Percentiles rank a stretch among this genome's conserved stretches.
These are phyloP conservation scores for Alviniconcha strummeri DNA, from an alignment of 2,888 invertebrate species.

Conservation along the genomic window DNA sequence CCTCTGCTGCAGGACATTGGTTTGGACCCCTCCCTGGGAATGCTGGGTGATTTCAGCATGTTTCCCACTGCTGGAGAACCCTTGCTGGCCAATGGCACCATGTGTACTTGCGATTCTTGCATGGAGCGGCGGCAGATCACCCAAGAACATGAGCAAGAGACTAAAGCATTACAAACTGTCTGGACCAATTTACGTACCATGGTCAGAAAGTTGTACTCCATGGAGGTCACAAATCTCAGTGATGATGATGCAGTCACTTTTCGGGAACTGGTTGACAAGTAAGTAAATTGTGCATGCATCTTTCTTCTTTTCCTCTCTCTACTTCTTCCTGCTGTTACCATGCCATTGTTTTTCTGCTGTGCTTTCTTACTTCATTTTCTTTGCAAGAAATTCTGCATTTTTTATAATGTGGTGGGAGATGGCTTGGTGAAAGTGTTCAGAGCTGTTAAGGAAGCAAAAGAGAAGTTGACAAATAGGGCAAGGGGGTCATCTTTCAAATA, in stretches of 20 bases:
- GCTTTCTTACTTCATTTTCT: too few relatives aligned
- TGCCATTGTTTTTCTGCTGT: too few relatives aligned
- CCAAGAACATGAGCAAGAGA: conserved; percentile 73
- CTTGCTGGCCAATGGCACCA: conserved; percentile 52
- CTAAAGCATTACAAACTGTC: conserved; percentile 74
- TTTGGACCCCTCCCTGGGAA: conserved; percentile 49
- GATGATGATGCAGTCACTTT: conserved; percentile 59
- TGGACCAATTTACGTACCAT: conserved; percentile 76
- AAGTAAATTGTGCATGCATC: background rate
- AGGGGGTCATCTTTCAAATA: too few relatives aligned
- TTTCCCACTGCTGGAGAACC: conserved; percentile 54
- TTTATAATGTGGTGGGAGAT: too few relatives aligned
- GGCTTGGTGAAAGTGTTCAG: too few relatives aligned
- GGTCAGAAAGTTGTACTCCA: conserved; percentile 68
- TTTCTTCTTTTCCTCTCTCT: background rate
- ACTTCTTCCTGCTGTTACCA: too few relatives aligned
- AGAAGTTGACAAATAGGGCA: too few relatives aligned
- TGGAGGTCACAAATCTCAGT: conserved; percentile 41
- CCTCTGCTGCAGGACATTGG: conserved; percentile 40
- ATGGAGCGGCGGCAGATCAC: conserved; percentile 62
- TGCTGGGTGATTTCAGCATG: conserved; percentile 57
- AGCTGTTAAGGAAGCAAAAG: too few relatives aligned
- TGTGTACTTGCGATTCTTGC: conserved; percentile 69
- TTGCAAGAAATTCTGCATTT: too few relatives aligned
- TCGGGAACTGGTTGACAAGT: conserved; percentile 71